Percentiles rank a stretch among this genome's conserved stretches.
phyloP scores from a whole-genome alignment of 2,113 vertebrate genomes.

The Pithys albifrons region DNA sequence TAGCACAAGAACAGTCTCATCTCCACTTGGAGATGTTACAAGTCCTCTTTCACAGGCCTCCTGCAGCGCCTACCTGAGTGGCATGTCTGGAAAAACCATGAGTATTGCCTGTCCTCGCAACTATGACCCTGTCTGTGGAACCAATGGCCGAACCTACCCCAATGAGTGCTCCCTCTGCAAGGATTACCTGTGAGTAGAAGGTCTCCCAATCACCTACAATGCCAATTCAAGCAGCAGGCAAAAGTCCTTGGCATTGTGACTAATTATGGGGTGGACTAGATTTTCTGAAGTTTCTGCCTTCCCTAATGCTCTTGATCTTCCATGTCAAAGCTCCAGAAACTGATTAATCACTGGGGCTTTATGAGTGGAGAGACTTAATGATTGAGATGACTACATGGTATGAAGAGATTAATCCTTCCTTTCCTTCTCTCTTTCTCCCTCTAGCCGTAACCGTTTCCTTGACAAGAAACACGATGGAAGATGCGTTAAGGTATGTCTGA shows the following conservation, averaged over 20 bases:
- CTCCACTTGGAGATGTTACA: background rate
- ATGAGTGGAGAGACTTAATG: background rate
- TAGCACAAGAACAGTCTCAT: background rate
- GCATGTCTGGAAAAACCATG: background rate
- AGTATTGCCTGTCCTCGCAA: background rate
- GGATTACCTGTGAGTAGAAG: background rate
- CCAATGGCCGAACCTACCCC: background rate
- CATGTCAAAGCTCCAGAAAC: background rate
- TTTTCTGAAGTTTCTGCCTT: slow-evolving; percentile 13
- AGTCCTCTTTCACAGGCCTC: background rate
- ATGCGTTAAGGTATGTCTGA: slow-evolving; percentile 7
- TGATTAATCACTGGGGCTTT: slow-evolving; percentile 35
- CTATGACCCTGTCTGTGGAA: slow-evolving; percentile 12
- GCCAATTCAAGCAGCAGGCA: background rate
- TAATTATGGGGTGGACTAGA: background rate
- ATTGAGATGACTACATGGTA: background rate
- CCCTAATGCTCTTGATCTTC: background rate
- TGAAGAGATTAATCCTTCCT: background rate
- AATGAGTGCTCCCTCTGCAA: slow-evolving; percentile 48
- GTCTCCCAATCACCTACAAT: background rate
- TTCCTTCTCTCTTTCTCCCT: background rate
- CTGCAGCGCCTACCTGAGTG: rapidly evolving
- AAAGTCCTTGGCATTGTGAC: background rate
- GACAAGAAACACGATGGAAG: slow-evolving; percentile 52
- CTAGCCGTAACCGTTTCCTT: background rate